phyloP scores from a whole-genome alignment of 2,113 vertebrate genomes.

The Chionis minor region DNA sequence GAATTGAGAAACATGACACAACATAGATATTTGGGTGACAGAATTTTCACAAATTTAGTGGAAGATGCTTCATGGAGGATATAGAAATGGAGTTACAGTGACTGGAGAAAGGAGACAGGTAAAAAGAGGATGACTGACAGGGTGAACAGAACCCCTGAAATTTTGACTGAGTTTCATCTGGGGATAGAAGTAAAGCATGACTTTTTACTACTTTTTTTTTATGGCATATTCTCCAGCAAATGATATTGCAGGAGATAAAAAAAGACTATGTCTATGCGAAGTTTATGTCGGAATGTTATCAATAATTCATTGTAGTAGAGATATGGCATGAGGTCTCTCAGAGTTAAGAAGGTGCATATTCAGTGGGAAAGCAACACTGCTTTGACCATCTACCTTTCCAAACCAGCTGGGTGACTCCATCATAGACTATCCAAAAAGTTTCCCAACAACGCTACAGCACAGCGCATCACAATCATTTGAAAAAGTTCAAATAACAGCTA shows the following conservation, averaged over 20 bases:
- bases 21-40: background rate
- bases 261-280: background rate
- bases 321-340: accelerated
- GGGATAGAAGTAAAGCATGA: background rate
- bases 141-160: background rate
- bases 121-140: background rate
- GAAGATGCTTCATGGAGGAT: background rate
- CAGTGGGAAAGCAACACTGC: background rate
- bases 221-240: background rate
- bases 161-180: background rate
- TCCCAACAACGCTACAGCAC: background rate
- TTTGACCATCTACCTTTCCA: background rate
- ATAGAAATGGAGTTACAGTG: background rate
- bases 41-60: background rate
- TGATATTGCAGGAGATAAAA: background rate
- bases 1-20: background rate
- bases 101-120: background rate
- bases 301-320: background rate
- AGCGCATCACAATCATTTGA: background rate
- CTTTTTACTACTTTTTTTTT: background rate
- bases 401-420: background rate
- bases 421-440: background rate
- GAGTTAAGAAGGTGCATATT: background rate
- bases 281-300: background rate
- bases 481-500: background rate